Evolutionary conservation across 2,113 vertebrate species (phyloP).

Genomic region (Microcebus murinus): DNA sequence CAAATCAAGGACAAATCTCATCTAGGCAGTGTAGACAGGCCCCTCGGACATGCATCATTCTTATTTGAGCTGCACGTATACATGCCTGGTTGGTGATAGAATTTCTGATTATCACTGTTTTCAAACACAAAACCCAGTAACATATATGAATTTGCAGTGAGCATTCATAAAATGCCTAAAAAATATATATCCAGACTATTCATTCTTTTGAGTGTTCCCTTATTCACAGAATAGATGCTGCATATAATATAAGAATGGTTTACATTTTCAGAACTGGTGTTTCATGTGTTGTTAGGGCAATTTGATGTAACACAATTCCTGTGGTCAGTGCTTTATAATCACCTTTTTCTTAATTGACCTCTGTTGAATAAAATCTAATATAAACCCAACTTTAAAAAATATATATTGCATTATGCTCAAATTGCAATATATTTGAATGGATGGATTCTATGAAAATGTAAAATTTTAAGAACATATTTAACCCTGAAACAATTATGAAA

Average conservation of each 20-base stretch:
- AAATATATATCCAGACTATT: background rate
- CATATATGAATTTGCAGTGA: background rate
- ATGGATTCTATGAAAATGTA: background rate
- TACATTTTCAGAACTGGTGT: background rate
- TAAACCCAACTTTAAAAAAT: background rate
- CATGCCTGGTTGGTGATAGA: conserved; percentile 43
- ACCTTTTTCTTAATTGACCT: background rate
- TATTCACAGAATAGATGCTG: background rate
- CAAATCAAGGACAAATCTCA: conserved; percentile 69
- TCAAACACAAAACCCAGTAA: conserved; percentile 55
- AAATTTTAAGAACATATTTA: conserved; percentile 9
- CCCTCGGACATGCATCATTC: conserved; percentile 22
- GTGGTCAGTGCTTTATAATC: background rate
- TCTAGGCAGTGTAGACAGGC: conserved; percentile 45
- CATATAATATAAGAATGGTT: background rate
- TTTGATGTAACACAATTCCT: background rate
- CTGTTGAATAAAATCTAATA: conserved; percentile 12
- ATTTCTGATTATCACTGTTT: conserved; percentile 54
- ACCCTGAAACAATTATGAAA: conserved; percentile 1
- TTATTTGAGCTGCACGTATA: background rate
- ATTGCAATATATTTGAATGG: background rate
- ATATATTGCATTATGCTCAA: background rate
- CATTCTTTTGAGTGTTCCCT: background rate
- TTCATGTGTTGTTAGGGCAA: background rate
- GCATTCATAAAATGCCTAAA: conserved; percentile 16